These are phyloP conservation scores for Sitobion miscanthi DNA, from an alignment of 1,140 invertebrate species.

Conservation along the genomic window DNA sequence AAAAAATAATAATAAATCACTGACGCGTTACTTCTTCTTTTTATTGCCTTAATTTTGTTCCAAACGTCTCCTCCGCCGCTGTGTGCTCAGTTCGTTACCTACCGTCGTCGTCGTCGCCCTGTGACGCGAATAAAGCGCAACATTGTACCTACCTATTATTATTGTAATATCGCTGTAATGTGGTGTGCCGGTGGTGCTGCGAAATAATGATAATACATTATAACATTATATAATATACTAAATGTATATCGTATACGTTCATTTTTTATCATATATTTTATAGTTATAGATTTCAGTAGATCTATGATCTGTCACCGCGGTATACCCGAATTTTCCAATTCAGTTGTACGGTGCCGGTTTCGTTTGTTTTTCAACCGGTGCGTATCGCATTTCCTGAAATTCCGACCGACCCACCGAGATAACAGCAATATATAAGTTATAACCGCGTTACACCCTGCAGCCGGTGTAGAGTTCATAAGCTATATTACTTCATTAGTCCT, in stretches of 20 bases:
- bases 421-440: too few relatives aligned
- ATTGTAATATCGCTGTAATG: neutral
- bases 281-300: neutral
- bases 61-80: neutral
- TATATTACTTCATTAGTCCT: neutral
- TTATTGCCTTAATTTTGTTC: constrained; percentile 16
- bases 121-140: neutral
- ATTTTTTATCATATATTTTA: neutral
- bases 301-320: too few relatives aligned
- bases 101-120: neutral
- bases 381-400: neutral
- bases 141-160: neutral
- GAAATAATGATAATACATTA: neutral
- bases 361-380: neutral
- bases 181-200: neutral
- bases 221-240: neutral
- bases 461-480: neutral
- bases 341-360: neutral
- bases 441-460: too few relatives aligned
- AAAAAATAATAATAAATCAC: constrained; percentile 33
- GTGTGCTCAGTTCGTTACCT: neutral
- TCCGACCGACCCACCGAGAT: neutral
- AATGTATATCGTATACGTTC: neutral
- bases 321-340: neutral
- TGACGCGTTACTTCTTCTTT: constrained; percentile 12